phyloP scores from a whole-genome alignment of 2,113 vertebrate species.

The Regulus satrapa region DNA sequence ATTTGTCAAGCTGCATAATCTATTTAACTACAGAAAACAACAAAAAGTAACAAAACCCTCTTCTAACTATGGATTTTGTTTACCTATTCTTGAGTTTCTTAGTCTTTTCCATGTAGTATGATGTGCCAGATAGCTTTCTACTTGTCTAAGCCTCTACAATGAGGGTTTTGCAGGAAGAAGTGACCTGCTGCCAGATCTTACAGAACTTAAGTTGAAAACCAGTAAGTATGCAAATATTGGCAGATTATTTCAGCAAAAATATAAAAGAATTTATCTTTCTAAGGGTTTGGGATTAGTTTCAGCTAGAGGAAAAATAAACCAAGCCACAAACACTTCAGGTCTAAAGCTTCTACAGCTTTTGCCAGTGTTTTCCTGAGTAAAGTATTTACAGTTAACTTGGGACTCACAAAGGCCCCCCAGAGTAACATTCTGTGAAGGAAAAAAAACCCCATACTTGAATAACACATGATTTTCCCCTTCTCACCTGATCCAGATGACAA shows the following conservation, averaged over 20 bases:
- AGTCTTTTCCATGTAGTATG: neutral
- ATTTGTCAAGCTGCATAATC: neutral
- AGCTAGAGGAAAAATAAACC: neutral
- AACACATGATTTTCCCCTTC: neutral
- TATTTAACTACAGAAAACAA: neutral
- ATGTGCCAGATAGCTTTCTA: neutral
- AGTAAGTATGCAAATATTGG: neutral
- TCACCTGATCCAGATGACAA: slow-evolving; percentile 94
- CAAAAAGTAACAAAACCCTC: neutral
- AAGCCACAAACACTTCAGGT: neutral
- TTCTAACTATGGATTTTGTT: neutral
- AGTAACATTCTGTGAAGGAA: neutral
- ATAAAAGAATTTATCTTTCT: neutral
- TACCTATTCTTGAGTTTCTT: neutral
- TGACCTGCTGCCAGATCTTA: neutral
- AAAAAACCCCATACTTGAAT: neutral
- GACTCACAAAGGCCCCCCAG: neutral
- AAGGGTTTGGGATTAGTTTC: neutral
- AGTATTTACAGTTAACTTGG: neutral
- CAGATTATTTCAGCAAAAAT: neutral
- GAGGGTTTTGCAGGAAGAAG: neutral
- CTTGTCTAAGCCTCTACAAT: neutral
- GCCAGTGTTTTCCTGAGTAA: neutral
- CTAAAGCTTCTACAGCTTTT: neutral
- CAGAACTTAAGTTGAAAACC: neutral